Evolutionary conservation across 2,888 invertebrate species (phyloP).

Genomic region (Volucella bombylans): DNA sequence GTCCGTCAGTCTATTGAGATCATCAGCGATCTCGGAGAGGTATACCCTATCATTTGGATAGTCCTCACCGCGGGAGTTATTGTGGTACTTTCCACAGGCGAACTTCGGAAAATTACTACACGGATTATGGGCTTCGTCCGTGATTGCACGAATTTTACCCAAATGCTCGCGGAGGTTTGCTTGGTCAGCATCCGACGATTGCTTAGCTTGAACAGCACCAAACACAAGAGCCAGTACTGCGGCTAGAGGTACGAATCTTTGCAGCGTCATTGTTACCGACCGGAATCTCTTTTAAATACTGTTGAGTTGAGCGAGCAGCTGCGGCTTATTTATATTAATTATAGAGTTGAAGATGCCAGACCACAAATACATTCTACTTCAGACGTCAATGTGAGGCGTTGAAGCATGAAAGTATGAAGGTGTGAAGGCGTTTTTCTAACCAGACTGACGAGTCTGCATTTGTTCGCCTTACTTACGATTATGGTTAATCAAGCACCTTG

Average conservation of each 20-base stretch:
- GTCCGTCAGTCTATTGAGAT: slow-evolving; percentile 39
- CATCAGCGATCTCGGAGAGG: slow-evolving; percentile 61
- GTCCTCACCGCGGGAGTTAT: slow-evolving; percentile 31
- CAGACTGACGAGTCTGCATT: slow-evolving; percentile 57
- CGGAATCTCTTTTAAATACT: slow-evolving; percentile 54
- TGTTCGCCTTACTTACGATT: slow-evolving; percentile 30
- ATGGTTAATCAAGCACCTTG: slow-evolving; percentile 43
- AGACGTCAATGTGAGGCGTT: slow-evolving; percentile 5
- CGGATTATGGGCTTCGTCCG: slow-evolving; percentile 53
- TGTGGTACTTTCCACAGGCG: slow-evolving; percentile 59
- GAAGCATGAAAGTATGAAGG: neutral
- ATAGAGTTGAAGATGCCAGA: slow-evolving; percentile 10
- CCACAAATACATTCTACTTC: slow-evolving; percentile 2
- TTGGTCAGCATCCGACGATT: slow-evolving; percentile 36
- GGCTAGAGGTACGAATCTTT: slow-evolving; percentile 17
- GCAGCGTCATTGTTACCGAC: slow-evolving; percentile 52
- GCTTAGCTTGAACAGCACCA: slow-evolving; percentile 7
- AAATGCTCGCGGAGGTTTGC: slow-evolving; percentile 55
- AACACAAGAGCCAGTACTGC: slow-evolving; percentile 23
- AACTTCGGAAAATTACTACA: slow-evolving; percentile 65
- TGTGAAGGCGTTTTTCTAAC: slow-evolving; percentile 37
- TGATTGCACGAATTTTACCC: slow-evolving; percentile 54
- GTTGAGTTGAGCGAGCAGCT: slow-evolving; percentile 40
- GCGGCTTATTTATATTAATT: slow-evolving; percentile 64
- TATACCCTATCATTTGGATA: slow-evolving; percentile 70